Conservation (phyloP, 1,140 invertebrate genomes). For the Tachypleus tridentatus region DNA sequence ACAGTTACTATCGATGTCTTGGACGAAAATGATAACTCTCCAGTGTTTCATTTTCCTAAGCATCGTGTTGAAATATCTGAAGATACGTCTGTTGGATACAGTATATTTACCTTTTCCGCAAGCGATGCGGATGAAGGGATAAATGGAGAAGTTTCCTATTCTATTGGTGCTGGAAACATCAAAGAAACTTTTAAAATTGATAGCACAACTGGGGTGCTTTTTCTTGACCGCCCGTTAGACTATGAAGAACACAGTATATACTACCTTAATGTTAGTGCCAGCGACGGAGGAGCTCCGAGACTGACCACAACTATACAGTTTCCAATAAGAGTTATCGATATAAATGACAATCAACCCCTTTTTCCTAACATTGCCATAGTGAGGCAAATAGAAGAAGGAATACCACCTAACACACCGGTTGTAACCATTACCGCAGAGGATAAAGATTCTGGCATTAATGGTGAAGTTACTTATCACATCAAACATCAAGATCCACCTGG, state of each 20-base stretch:
- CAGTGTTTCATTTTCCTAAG: neutral
- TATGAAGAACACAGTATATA: slow-evolving; percentile 73
- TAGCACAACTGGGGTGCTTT: slow-evolving; percentile 64
- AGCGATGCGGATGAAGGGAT: slow-evolving; percentile 79
- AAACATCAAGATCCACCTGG: slow-evolving; percentile 54
- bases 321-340: slow-evolving; percentile 65
- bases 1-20: slow-evolving; percentile 29
- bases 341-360: slow-evolving; percentile 82
- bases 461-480: slow-evolving; percentile 75
- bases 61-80: slow-evolving; percentile 52
- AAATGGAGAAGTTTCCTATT: slow-evolving; percentile 77
- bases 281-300: slow-evolving; percentile 66
- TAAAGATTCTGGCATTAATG: slow-evolving; percentile 81
- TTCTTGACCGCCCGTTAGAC: slow-evolving; percentile 71
- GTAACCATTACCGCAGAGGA: slow-evolving; percentile 84
- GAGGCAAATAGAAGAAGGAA: slow-evolving; percentile 71
- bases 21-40: slow-evolving; percentile 71
- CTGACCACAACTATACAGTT: slow-evolving; percentile 68
- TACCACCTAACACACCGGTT: slow-evolving; percentile 68
- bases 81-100: slow-evolving; percentile 62
- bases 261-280: slow-evolving; percentile 70
- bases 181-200: slow-evolving; percentile 77
- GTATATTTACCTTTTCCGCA: slow-evolving; percentile 72
- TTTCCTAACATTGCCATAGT: slow-evolving; percentile 85
- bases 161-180: slow-evolving; percentile 67